phyloP scores from a whole-genome alignment of 2,888 invertebrate species.

The Caenorhabditis macrosperma region DNA sequence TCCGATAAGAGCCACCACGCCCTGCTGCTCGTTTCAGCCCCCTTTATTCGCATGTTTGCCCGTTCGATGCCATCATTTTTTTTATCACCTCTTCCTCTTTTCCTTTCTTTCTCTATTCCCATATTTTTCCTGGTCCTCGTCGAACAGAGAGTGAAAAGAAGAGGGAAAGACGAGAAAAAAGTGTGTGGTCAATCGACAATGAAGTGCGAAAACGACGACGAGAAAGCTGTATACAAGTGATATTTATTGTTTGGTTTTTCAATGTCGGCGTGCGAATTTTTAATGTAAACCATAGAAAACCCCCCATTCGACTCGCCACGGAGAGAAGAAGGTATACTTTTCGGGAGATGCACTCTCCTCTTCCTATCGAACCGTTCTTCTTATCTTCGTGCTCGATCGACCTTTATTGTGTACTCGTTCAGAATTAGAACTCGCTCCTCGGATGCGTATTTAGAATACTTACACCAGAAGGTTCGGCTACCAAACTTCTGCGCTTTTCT shows the following conservation, averaged over 20 bases:
- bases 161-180: not conserved
- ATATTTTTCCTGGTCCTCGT: not conserved
- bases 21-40: constrained; percentile 27
- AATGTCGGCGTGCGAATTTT: constrained; percentile 48
- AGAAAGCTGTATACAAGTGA: constrained; percentile 12
- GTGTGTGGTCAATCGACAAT: constrained; percentile 17
- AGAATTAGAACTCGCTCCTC: no score
- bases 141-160: not conserved
- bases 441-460: no score
- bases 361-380: no score
- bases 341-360: no score
- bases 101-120: constrained; percentile 1
- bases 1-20: constrained; percentile 44
- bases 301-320: no score
- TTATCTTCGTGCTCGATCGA: no score
- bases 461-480: no score
- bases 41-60: constrained; percentile 29
- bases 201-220: constrained; percentile 11
- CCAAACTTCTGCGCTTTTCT: no score
- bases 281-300: constrained; percentile 10
- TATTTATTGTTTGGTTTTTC: constrained; percentile 26
- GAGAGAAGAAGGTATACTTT: no score
- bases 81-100: constrained; percentile 43
- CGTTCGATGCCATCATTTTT: constrained; percentile 33
- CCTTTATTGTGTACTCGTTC: no score